Conservation (phyloP, 2,113 vertebrate genomes). For the Stegastes partitus region DNA sequence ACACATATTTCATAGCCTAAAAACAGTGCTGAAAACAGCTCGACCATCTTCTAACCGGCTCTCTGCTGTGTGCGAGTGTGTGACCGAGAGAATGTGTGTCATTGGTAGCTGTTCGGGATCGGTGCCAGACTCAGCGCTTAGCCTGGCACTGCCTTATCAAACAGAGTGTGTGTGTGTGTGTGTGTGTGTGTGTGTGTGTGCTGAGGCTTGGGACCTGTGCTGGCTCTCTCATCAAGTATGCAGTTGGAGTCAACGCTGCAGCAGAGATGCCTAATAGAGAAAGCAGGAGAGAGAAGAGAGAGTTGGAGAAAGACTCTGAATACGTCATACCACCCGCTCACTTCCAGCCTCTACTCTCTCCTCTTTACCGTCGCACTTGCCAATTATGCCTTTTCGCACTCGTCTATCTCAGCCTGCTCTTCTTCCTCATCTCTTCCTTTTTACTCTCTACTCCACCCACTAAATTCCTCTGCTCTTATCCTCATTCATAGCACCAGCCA, state of each 20-base stretch:
- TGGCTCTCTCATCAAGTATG: slow-evolving; percentile 76
- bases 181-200: slow-evolving; percentile 36
- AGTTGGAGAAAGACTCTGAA: slow-evolving; percentile 53
- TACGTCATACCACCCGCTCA: slow-evolving; percentile 67
- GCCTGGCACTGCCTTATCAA: slow-evolving; percentile 55
- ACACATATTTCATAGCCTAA: neutral
- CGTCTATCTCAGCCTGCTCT: slow-evolving; percentile 62
- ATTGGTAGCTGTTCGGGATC: slow-evolving; percentile 43
- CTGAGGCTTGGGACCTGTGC: slow-evolving; percentile 53
- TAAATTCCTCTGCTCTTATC: slow-evolving; percentile 54
- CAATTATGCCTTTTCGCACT: slow-evolving; percentile 76
- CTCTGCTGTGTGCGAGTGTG: slow-evolving; percentile 2
- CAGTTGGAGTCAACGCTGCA: slow-evolving; percentile 73
- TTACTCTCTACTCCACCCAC: slow-evolving; percentile 53
- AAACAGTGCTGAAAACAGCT: neutral
- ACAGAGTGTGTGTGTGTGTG: slow-evolving; percentile 22
- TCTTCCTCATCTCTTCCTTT: slow-evolving; percentile 58
- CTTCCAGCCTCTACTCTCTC: slow-evolving; percentile 57
- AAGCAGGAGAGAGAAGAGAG: slow-evolving; percentile 46
- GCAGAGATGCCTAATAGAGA: slow-evolving; percentile 71
- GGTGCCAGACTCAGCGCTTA: slow-evolving; percentile 63
- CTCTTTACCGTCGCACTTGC: slow-evolving; percentile 59
- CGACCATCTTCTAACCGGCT: slow-evolving; percentile 19
- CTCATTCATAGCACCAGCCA: slow-evolving; percentile 53
- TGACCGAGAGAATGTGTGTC: slow-evolving; percentile 3